Conservation (phyloP, 2,797 vertebrate genomes). For the Percopsis omiscomaycus region DNA sequence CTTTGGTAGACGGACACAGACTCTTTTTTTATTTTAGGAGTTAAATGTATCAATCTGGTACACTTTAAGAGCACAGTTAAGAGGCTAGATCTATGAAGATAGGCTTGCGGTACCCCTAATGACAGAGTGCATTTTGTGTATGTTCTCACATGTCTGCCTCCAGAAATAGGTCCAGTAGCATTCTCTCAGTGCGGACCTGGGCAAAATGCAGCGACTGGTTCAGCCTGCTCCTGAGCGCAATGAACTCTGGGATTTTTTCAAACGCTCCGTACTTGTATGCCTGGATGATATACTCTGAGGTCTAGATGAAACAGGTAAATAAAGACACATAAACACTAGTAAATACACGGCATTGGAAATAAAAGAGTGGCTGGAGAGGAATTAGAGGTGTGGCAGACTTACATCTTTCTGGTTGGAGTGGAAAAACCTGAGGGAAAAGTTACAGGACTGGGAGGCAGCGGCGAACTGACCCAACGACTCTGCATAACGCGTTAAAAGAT, state of each 20-base stretch:
- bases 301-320: conserved; percentile 73
- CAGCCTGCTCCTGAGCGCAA: conserved; percentile 92
- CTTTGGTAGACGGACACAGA: no score
- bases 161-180: conserved; percentile 93
- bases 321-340: neutral
- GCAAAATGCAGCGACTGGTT: conserved; percentile 98
- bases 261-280: conserved; percentile 98
- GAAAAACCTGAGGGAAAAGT: conserved; percentile 99
- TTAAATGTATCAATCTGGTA: no score
- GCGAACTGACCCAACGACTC: conserved; percentile 91
- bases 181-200: conserved; percentile 94
- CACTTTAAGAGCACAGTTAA: no score
- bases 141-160: conserved; percentile 93
- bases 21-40: no score
- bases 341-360: neutral
- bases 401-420: conserved; percentile 99
- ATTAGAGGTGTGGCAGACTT: conserved; percentile 64
- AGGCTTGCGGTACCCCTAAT: neutral
- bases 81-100: no score
- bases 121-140: neutral
- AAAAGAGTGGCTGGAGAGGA: conserved; percentile 3
- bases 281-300: conserved; percentile 99
- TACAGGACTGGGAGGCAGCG: conserved; percentile 95
- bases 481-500: conserved; percentile 92
- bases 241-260: conserved; percentile 99